Evolutionary conservation across 2,888 invertebrate species (phyloP).

Genomic region (Mimas tiliae): DNA sequence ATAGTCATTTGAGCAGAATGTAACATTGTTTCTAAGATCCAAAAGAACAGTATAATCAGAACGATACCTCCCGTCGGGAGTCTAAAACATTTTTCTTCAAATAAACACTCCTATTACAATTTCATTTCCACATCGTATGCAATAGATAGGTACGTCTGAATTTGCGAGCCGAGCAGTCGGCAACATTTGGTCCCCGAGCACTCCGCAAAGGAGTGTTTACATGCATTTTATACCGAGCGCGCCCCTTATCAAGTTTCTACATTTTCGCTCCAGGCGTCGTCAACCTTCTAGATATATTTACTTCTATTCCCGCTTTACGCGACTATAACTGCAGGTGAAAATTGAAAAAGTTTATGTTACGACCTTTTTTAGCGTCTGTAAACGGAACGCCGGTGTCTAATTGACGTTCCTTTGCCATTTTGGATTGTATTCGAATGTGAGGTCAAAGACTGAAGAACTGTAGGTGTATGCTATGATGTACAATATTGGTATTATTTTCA

Average conservation of each 20-base stretch:
- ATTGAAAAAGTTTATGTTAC: slow-evolving; percentile 83
- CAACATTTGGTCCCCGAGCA: slow-evolving; percentile 62
- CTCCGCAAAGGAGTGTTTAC: slow-evolving; percentile 73
- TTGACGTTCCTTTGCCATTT: slow-evolving; percentile 40
- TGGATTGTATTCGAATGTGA: slow-evolving; percentile 8
- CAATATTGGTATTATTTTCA: neutral
- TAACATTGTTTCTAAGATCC: neutral
- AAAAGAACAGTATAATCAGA: slow-evolving; percentile 6
- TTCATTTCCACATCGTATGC: slow-evolving; percentile 27
- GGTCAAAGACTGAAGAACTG: slow-evolving; percentile 13
- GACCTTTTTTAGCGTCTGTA: slow-evolving; percentile 69
- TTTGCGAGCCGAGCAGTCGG: slow-evolving; percentile 60
- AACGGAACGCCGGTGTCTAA: slow-evolving; percentile 66
- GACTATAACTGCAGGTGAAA: slow-evolving; percentile 79
- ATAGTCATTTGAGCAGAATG: neutral
- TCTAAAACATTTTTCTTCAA: slow-evolving; percentile 8
- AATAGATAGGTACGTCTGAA: slow-evolving; percentile 46
- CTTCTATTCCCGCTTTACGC: slow-evolving; percentile 70
- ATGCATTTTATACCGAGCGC: slow-evolving; percentile 72
- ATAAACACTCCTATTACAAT: slow-evolving; percentile 26
- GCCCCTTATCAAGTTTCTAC: slow-evolving; percentile 60
- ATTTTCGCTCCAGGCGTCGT: slow-evolving; percentile 59
- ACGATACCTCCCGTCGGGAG: neutral
- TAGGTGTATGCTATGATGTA: neutral
- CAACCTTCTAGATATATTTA: slow-evolving; percentile 76